Evolutionary conservation across 2,888 invertebrate species (phyloP).

Genomic region (Mythimna ferrago): DNA sequence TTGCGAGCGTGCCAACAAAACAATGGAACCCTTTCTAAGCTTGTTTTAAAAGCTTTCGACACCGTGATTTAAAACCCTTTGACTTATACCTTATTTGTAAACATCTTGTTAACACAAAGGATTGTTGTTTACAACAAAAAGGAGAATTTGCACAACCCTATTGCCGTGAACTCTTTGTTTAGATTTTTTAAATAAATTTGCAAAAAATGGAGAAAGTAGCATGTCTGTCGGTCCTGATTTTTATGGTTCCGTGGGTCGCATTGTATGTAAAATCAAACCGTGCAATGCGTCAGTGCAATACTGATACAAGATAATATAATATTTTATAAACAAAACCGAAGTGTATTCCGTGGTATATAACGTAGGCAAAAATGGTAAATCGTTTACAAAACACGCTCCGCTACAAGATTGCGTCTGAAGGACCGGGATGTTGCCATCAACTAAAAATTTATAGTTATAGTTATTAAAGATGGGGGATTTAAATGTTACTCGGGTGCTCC

Average conservation of each 20-base stretch:
- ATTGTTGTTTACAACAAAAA: slow-evolving; percentile 81
- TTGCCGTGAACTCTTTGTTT: slow-evolving; percentile 86
- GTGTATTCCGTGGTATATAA: slow-evolving; percentile 15
- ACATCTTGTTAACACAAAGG: slow-evolving; percentile 86
- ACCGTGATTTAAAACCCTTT: slow-evolving; percentile 90
- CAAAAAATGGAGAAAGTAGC: slow-evolving; percentile 80
- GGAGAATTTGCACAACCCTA: slow-evolving; percentile 87
- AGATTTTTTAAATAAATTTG: slow-evolving; percentile 71
- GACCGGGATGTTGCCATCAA: slow-evolving; percentile 51
- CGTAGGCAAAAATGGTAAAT: slow-evolving; percentile 51
- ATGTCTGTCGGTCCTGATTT: slow-evolving; percentile 64
- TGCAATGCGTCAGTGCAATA: slow-evolving; percentile 22
- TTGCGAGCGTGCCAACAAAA: slow-evolving; percentile 88
- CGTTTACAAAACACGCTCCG: slow-evolving; percentile 51
- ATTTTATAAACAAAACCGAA: slow-evolving; percentile 25
- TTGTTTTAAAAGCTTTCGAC: slow-evolving; percentile 90
- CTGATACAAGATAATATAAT: slow-evolving; percentile 30
- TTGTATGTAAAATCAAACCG: slow-evolving; percentile 22
- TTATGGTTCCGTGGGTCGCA: slow-evolving; percentile 56
- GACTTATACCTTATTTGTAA: slow-evolving; percentile 89
- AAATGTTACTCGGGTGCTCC: slow-evolving; percentile 49
- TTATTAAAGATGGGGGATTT: slow-evolving; percentile 59
- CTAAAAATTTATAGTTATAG: slow-evolving; percentile 60
- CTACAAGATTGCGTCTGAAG: slow-evolving; percentile 51
- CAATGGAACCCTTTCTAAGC: slow-evolving; percentile 88